Conservation (phyloP, 2,113 vertebrate genomes). For the Galbula dea region DNA sequence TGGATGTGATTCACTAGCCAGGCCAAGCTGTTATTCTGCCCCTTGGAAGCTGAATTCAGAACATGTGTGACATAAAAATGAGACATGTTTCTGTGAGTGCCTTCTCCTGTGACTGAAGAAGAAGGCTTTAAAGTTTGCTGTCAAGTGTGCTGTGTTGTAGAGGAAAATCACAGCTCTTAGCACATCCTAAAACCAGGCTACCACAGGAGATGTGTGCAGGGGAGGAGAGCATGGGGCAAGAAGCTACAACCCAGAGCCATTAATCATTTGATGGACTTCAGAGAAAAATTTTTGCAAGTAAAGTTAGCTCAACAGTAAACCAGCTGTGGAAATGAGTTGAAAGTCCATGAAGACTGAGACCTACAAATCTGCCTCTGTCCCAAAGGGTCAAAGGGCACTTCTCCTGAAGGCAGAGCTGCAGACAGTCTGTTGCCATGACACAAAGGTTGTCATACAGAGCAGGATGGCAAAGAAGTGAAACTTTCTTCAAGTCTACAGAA, state of each 20-base stretch:
- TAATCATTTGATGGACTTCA: not conserved
- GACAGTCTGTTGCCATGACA: not conserved
- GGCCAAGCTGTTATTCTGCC: not conserved
- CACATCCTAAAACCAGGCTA: not conserved
- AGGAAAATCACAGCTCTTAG: not conserved
- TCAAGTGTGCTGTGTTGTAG: not conserved
- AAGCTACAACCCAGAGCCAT: not conserved
- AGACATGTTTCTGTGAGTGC: fast-evolving
- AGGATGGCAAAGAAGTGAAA: not conserved
- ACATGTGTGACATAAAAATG: not conserved
- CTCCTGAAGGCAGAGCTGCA: not conserved
- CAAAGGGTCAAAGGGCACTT: not conserved
- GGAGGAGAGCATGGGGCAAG: not conserved
- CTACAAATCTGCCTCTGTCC: slow-evolving; percentile 10
- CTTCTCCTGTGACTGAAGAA: not conserved
- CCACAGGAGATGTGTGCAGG: not conserved
- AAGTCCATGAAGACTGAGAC: not conserved
- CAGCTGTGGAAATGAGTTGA: not conserved
- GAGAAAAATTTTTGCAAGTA: not conserved
- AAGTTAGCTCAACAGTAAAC: not conserved
- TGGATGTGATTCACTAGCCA: not conserved
- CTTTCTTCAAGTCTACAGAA: not conserved
- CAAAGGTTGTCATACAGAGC: not conserved
- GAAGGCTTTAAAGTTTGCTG: not conserved
- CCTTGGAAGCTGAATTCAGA: not conserved